phyloP scores from a whole-genome alignment of 2,888 invertebrate genomes.

The Linnaemya tessellans region DNA sequence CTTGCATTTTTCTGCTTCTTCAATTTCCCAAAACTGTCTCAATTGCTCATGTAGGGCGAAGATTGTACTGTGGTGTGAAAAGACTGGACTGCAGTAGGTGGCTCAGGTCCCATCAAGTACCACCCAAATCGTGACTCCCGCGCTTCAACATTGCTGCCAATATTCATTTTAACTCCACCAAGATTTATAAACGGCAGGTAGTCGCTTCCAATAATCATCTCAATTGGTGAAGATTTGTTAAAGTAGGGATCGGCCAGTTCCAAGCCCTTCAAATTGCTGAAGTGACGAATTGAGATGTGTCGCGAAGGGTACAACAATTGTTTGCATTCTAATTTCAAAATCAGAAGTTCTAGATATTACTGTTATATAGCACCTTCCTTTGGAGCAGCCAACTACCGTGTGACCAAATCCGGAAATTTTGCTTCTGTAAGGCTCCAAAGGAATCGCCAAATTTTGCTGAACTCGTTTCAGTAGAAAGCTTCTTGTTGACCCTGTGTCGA shows the following conservation, averaged over 20 bases:
- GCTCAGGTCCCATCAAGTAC: not conserved
- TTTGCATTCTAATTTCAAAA: too few species aligned
- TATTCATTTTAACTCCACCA: not conserved
- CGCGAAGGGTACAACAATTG: not conserved
- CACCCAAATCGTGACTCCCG: not conserved
- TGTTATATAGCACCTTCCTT: too few species aligned
- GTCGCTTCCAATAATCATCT: slow-evolving; percentile 50
- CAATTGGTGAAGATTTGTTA: slow-evolving; percentile 16
- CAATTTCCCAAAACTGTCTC: slow-evolving; percentile 14
- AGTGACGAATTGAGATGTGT: not conserved
- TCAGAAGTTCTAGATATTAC: too few species aligned
- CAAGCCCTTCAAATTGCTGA: not conserved
- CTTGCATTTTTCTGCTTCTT: not conserved
- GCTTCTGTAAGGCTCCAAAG: not conserved
- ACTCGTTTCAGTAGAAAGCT: not conserved
- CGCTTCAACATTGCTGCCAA: not conserved
- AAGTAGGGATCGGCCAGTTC: slow-evolving; percentile 43
- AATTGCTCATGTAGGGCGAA: slow-evolving; percentile 5
- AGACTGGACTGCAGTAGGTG: not conserved
- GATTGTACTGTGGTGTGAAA: not conserved
- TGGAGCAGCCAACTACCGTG: slow-evolving; percentile 7
- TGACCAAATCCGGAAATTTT: slow-evolving; percentile 15
- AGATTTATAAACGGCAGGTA: slow-evolving; percentile 38
- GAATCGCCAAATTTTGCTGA: slow-evolving; percentile 20
- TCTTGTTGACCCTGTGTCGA: slow-evolving; percentile 14